These are phyloP conservation scores for Hirtodrosophila duncani DNA, from an alignment of 2,888 invertebrate genomes.

Conservation along the genomic window DNA sequence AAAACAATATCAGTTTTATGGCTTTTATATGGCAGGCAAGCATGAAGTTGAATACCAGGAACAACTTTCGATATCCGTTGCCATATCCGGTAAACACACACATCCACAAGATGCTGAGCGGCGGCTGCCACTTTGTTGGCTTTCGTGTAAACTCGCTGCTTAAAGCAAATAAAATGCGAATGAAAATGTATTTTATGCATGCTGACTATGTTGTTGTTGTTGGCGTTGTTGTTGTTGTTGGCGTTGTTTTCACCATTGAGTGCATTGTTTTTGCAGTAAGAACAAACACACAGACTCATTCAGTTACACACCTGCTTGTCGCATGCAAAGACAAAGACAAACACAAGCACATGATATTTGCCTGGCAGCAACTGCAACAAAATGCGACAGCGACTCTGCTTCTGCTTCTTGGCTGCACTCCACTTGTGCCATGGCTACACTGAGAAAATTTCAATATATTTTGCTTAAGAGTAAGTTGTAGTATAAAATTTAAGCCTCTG, in stretches of 20 bases:
- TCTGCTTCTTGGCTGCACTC: conserved; percentile 29
- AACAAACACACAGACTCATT: conserved; percentile 45
- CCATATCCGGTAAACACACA: conserved; percentile 52
- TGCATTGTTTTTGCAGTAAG: conserved; percentile 63
- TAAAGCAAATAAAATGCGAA: conserved; percentile 70
- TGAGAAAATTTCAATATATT: not conserved
- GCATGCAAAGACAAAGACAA: conserved; percentile 13
- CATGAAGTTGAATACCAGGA: conserved; percentile 33
- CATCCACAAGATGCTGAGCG: conserved; percentile 20
- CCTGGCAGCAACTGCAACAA: conserved; percentile 39
- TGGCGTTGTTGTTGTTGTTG: conserved; percentile 24
- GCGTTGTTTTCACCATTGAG: conserved; percentile 32
- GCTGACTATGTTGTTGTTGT: conserved; percentile 38
- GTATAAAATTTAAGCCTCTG: too few relatives aligned
- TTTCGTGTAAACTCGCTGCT: conserved; percentile 66
- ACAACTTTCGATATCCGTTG: conserved; percentile 69
- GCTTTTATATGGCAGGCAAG: conserved; percentile 21
- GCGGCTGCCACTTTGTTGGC: conserved; percentile 60
- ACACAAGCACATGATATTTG: conserved; percentile 51
- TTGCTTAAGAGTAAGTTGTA: too few relatives aligned
- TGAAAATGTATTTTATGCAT: conserved; percentile 68
- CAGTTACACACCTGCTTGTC: conserved; percentile 15
- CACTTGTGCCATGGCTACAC: conserved; percentile 12
- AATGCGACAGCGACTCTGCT: conserved; percentile 39
- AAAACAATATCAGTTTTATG: conserved; percentile 68